Percentiles rank a stretch among this genome's conserved stretches.
These are phyloP conservation scores for Melanotaenia boesemani DNA, from an alignment of 2,797 vertebrate species.

Conservation along the genomic window DNA sequence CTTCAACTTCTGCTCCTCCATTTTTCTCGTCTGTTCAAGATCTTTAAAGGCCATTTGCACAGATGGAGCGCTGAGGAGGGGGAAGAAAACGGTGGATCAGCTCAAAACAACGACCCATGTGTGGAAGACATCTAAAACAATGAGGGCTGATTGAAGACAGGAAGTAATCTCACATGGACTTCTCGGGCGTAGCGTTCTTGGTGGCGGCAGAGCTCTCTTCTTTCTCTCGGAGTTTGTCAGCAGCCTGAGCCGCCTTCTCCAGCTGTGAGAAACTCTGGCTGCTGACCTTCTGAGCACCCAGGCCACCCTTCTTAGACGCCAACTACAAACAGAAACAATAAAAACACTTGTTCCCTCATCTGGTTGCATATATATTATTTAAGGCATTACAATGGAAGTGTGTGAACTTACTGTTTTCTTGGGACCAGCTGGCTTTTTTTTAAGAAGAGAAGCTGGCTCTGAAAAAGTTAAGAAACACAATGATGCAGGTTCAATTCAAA, in stretches of 20 bases:
- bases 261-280: slow-evolving; percentile 89
- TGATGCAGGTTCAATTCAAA: not conserved
- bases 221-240: slow-evolving; percentile 87
- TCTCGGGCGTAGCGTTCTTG: slow-evolving; percentile 73
- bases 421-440: slow-evolving; percentile 89
- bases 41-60: slow-evolving; percentile 90
- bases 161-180: slow-evolving; percentile 84
- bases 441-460: slow-evolving; percentile 89
- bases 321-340: slow-evolving; percentile 77
- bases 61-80: slow-evolving; percentile 78
- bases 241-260: slow-evolving; percentile 93
- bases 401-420: slow-evolving; percentile 89
- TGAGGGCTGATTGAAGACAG: not conserved
- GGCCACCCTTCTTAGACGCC: slow-evolving; percentile 89
- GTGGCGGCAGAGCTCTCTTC: slow-evolving; percentile 39
- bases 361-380: not conserved
- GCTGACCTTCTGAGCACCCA: slow-evolving; percentile 95
- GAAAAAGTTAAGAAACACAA: slow-evolving; percentile 39
- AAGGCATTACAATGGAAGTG: not conserved
- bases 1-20: slow-evolving; percentile 84
- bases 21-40: slow-evolving; percentile 88
- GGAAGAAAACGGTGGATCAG: not conserved
- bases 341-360: not conserved
- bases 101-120: not conserved
- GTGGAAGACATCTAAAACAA: too few relatives aligned